Percentiles rank a stretch among this genome's conserved stretches.
phyloP scores from a whole-genome alignment of 2,113 vertebrate species.

The Lutjanus erythropterus region DNA sequence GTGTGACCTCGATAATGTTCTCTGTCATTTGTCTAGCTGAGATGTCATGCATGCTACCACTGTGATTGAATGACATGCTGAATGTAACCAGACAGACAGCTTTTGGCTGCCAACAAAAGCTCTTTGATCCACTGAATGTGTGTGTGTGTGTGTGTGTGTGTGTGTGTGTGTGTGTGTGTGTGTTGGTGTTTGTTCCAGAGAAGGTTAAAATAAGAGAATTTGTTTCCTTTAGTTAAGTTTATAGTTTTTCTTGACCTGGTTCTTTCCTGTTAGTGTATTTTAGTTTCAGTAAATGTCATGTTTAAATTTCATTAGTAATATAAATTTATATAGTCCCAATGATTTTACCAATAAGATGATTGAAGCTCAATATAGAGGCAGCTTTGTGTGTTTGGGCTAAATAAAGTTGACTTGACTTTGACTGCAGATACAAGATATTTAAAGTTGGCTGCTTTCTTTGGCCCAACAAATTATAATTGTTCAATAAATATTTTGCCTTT shows the following conservation, averaged over 20 bases:
- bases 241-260: not conserved
- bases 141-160: conserved; percentile 6
- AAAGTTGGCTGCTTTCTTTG: not conserved
- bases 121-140: not conserved
- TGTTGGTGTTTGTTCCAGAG: not conserved
- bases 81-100: not conserved
- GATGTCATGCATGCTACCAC: not conserved
- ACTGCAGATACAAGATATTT: not conserved
- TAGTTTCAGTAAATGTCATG: not conserved
- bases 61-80: not conserved
- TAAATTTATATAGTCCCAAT: not conserved
- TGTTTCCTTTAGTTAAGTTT: too few species aligned
- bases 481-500: not conserved
- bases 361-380: not conserved
- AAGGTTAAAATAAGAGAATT: not conserved
- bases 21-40: not conserved
- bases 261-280: not conserved
- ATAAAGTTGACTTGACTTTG: not conserved
- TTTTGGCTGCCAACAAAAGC: conserved; percentile 14
- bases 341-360: not conserved
- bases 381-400: not conserved
- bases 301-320: too few species aligned
- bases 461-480: not conserved
- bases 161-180: not conserved
- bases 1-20: not conserved